Base-by-base conservation (phyloP, 2,888 invertebrate species). In the Diploptera punctata region DNA sequence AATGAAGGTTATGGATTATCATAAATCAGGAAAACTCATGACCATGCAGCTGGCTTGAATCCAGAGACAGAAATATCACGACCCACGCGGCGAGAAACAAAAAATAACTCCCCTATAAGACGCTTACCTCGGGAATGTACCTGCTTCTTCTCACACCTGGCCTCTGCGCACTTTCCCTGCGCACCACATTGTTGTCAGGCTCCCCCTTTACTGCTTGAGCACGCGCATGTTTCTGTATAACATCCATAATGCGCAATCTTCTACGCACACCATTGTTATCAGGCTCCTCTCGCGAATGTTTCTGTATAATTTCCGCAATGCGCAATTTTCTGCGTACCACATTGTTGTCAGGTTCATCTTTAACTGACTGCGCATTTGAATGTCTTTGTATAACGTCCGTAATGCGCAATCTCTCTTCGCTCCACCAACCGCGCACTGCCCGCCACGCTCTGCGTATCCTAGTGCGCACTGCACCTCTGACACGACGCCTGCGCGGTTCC, bases 401-500 rank as follows among this genome's bases (percentile, higher is more conserved):
- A 16, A 78, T 47, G 2, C 74, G 71, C 21, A 73, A 62, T 9
- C 77, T 68, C 69, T 78, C 78, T 19, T 76, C 77, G 9, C 75
- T 67, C 78, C 77, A 78, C 78, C 78, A 78, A 16, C 76, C 77
- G 43, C 76, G 70, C 54, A 78, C 73, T 21, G 77, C 75, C 71
- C 74, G 69, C 78, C 76, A 77, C 16, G 77, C 78, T 13, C 73
- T 68, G 7, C 76, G 73, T 26, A 77, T 47, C 18, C 76, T 74
- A 13, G 73, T 67, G 67, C 71, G 38, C 54, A 73, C 65, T 71
- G 71, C 44, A 73, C 75, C 72, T 73, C 71, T 18, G 74, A 69
- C 57, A 68, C 19, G 74, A 57, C 69, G 67, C 24, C 57, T 70
- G 62, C 69, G 71, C 61, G 54, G 16, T 31, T 72, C 61, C 70